Evolutionary conservation across 37 sponge, comb jelly and placozoan species (phyloP).

Genomic region (Dysidea cf. avara): DNA sequence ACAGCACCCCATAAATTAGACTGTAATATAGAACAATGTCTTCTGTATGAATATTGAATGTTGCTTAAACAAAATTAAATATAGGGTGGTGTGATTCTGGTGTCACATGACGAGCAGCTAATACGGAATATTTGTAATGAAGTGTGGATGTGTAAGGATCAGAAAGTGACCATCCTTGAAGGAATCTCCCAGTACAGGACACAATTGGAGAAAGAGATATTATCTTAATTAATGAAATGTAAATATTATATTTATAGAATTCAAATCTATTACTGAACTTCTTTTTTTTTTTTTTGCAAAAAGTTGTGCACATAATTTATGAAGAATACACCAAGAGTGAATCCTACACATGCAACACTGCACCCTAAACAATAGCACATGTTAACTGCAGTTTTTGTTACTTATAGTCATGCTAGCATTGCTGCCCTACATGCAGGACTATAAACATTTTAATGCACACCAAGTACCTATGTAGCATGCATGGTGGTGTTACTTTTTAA

Average conservation of each 20-base stretch:
- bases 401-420: no score
- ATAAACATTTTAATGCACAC: no score
- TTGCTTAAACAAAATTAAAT: no score
- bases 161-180: conserved; percentile 51
- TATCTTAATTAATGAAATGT: no score
- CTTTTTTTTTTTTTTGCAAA: background rate
- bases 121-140: conserved; percentile 60
- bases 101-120: conserved; percentile 91
- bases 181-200: conserved; percentile 75
- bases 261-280: background rate
- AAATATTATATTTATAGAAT: background rate
- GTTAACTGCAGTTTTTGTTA: no score
- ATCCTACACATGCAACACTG: no score
- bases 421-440: no score
- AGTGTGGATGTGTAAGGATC: conserved; percentile 81
- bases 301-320: no score
- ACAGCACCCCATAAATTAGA: background rate
- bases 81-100: conserved; percentile 88
- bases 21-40: background rate
- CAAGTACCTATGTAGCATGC: no score
- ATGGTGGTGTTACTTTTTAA: no score
- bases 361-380: no score
- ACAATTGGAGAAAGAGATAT: conserved; percentile 60
- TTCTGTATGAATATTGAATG: background rate
- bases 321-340: no score